These are phyloP conservation scores for Branchellion lobata DNA, from an alignment of 2,888 invertebrate genomes.

Conservation along the genomic window DNA sequence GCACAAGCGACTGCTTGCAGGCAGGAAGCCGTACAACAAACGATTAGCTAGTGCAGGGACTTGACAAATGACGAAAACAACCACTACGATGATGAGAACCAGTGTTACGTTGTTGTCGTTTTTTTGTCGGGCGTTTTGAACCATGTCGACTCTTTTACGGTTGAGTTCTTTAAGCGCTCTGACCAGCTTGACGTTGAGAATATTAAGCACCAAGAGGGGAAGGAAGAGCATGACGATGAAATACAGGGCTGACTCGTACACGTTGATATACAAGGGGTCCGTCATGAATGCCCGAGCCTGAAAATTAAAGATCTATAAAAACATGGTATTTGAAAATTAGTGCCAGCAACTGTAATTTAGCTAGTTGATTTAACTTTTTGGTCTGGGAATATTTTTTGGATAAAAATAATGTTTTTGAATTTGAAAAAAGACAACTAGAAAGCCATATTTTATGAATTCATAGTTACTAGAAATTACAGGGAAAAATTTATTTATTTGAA, in stretches of 20 bases:
- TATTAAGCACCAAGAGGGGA: slow-evolving; percentile 50
- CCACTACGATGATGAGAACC: slow-evolving; percentile 52
- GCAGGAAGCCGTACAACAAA: slow-evolving; percentile 50
- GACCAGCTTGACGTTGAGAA: slow-evolving; percentile 52
- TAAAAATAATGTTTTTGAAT: no score
- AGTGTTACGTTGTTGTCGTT: slow-evolving; percentile 53
- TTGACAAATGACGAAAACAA: slow-evolving; percentile 53
- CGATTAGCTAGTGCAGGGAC: slow-evolving; percentile 52
- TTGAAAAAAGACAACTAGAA: no score
- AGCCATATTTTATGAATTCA: no score
- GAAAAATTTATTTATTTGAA: no score
- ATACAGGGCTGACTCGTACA: slow-evolving; percentile 47
- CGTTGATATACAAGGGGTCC: slow-evolving; percentile 35
- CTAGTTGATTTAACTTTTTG: no score
- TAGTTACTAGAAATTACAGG: no score
- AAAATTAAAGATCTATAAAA: no score
- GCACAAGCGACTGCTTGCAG: slow-evolving; percentile 48
- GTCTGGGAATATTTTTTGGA: no score
- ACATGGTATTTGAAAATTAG: no score
- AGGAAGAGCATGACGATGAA: slow-evolving; percentile 50
- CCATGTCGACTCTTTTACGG: slow-evolving; percentile 49
- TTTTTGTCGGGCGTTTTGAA: slow-evolving; percentile 51
- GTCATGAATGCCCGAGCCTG: slow-evolving; percentile 31
- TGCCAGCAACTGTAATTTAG: no score
- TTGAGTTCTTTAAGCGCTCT: slow-evolving; percentile 51